phyloP scores from a whole-genome alignment of 2,888 invertebrate genomes.

The Anarsia innoxiella region DNA sequence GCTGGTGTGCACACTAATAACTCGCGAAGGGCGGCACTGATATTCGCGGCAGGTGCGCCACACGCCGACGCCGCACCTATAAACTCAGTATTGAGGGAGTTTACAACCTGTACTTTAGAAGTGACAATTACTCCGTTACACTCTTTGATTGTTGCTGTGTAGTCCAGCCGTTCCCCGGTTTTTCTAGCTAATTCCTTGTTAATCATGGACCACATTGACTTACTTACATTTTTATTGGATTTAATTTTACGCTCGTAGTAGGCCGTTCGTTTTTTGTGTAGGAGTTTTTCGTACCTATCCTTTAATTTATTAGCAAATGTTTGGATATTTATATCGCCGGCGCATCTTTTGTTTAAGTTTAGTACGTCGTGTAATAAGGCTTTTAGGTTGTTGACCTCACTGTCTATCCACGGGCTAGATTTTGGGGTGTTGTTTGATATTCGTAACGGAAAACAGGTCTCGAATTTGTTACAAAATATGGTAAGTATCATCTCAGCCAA shows the following conservation, averaged over 20 bases:
- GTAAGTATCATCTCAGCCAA: background rate
- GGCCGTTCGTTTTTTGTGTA: background rate
- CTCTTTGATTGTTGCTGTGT: background rate
- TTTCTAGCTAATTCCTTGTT: background rate
- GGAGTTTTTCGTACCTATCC: too few relatives aligned
- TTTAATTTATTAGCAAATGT: background rate
- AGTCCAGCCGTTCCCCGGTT: background rate
- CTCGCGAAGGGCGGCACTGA: background rate
- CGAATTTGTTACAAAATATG: background rate
- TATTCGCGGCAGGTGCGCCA: constrained; percentile 1
- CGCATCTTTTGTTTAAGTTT: background rate
- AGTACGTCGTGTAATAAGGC: background rate
- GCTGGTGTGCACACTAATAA: background rate
- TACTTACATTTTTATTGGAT: background rate
- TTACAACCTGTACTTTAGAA: background rate
- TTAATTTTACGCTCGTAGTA: background rate
- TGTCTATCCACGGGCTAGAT: background rate
- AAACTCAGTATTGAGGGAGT: background rate
- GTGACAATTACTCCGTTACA: background rate
- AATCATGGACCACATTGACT: constrained; percentile 1
- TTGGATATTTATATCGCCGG: background rate
- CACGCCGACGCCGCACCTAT: background rate
- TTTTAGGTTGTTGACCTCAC: background rate
- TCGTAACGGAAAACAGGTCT: background rate
- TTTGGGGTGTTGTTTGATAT: background rate